Evolutionary conservation across 2,113 vertebrate genomes (phyloP).

Genomic region (Zeus faber): DNA sequence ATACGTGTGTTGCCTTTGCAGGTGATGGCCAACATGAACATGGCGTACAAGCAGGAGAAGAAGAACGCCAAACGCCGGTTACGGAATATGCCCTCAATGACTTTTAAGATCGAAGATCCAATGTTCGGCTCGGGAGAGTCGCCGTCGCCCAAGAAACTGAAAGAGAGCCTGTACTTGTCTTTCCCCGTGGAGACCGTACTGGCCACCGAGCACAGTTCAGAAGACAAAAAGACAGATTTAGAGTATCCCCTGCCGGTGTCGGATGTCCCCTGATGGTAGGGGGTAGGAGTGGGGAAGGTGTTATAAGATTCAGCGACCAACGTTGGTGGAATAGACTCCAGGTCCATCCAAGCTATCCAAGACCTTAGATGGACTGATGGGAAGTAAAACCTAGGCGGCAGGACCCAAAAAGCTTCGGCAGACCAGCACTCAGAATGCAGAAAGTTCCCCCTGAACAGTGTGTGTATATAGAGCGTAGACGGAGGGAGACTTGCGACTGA

Average conservation of each 20-base stretch:
- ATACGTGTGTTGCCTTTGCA: constrained; percentile 42
- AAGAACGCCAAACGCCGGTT: constrained; percentile 73
- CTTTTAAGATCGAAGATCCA: constrained; percentile 70
- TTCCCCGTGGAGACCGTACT: constrained; percentile 82
- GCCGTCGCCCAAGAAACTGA: constrained; percentile 75
- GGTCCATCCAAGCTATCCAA: too few species aligned
- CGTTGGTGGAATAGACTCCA: too few species aligned
- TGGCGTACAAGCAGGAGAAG: constrained; percentile 78
- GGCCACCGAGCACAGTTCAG: constrained; percentile 58
- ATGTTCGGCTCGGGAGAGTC: constrained; percentile 54
- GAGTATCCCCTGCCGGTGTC: constrained; percentile 54
- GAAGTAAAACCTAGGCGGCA: not conserved
- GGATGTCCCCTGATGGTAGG: constrained; percentile 55
- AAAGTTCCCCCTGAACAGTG: not conserved
- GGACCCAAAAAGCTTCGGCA: too few species aligned
- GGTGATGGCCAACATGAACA: constrained; percentile 83
- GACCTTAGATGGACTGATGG: too few species aligned
- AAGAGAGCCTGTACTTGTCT: constrained; percentile 77
- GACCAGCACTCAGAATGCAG: too few species aligned
- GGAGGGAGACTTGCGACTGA: too few species aligned
- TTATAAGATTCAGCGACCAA: too few species aligned
- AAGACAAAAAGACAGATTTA: constrained; percentile 62
- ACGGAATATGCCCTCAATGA: constrained; percentile 59
- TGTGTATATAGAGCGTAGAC: not conserved
- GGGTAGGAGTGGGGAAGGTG: not conserved